phyloP scores from a whole-genome alignment of 2,888 invertebrate genomes.

The Netelia inedita region DNA sequence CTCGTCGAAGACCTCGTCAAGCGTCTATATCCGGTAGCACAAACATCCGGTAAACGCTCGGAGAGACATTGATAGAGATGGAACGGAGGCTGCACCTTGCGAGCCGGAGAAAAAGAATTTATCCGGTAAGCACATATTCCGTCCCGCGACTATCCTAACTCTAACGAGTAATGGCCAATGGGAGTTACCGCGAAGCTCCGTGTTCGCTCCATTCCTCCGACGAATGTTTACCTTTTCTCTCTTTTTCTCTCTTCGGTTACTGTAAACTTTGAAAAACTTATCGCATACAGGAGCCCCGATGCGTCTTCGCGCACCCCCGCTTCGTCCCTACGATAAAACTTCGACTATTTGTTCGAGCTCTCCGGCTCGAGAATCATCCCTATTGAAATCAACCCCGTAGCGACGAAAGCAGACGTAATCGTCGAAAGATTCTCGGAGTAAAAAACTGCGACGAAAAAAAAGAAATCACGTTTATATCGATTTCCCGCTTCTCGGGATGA shows the following conservation, averaged over 20 bases:
- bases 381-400: neutral
- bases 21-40: constrained; percentile 28
- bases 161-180: neutral
- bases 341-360: neutral
- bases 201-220: constrained; percentile 11
- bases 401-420: neutral
- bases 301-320: neutral
- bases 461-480: too few species aligned
- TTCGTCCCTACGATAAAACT: neutral
- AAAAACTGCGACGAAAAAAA: neutral
- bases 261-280: neutral
- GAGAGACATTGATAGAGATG: constrained; percentile 52
- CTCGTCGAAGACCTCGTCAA: constrained; percentile 6
- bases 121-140: constrained; percentile 57
- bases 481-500: too few species aligned
- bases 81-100: constrained; percentile 64
- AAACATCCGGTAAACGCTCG: constrained; percentile 48
- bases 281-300: neutral
- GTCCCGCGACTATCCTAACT: neutral
- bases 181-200: neutral
- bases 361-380: neutral
- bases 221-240: constrained; percentile 6
- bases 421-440: neutral
- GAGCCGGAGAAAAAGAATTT: constrained; percentile 65
- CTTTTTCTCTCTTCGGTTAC: neutral